A percentile compares a stretch with the other conserved stretches of the same genome.
Conservation (phyloP, 2,113 vertebrate genomes). For the Delphinapterus leucas region DNA sequence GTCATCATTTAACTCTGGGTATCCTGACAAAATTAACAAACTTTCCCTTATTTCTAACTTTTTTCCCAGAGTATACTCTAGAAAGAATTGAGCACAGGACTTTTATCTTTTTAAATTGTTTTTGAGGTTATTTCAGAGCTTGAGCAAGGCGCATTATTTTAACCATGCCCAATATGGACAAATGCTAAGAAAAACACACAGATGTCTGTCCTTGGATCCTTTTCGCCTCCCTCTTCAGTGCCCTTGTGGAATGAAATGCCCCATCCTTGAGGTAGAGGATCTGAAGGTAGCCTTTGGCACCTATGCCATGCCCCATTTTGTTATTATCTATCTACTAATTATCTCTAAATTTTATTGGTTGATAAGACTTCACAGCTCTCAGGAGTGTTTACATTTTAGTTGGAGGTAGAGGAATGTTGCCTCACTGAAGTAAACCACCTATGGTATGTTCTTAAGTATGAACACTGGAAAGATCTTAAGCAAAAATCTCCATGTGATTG, state of each 20-base stretch:
- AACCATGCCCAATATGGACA: neutral
- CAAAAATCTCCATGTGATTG: neutral
- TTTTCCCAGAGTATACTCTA: neutral
- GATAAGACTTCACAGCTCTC: neutral
- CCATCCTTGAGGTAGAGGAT: neutral
- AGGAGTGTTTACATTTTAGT: neutral
- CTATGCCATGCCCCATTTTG: neutral
- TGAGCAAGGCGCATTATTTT: neutral
- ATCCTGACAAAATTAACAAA: neutral
- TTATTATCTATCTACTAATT: neutral
- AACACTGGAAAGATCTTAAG: neutral
- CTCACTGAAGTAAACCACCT: neutral
- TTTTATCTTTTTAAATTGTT: neutral
- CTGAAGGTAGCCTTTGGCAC: neutral
- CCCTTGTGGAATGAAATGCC: neutral
- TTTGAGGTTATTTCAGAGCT: neutral
- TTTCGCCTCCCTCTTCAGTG: neutral
- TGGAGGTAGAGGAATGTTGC: neutral
- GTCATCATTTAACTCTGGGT: neutral
- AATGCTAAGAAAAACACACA: neutral
- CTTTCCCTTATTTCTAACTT: neutral
- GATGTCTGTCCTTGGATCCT: neutral
- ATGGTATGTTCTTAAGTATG: neutral
- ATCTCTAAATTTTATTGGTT: neutral
- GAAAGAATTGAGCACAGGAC: neutral